Conservation (phyloP, 1,140 invertebrate species). For the Oncopodura yosiiana region DNA sequence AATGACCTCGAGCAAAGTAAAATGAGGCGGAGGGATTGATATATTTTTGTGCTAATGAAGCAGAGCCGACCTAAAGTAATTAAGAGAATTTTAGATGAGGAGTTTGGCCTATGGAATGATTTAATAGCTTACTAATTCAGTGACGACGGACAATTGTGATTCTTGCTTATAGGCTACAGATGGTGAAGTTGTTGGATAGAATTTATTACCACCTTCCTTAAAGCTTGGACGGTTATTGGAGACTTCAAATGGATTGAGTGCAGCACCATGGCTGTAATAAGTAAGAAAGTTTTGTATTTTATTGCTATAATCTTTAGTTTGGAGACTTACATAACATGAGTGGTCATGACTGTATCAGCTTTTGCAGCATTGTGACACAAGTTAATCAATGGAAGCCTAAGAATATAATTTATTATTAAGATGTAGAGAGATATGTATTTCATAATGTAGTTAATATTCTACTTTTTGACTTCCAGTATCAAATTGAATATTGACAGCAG, state of each 20-base stretch:
- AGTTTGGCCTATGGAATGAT: no score
- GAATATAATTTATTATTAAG: background rate
- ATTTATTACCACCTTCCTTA: conserved; percentile 15
- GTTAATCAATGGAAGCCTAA: conserved; percentile 8
- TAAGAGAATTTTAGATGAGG: no score
- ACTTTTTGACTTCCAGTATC: background rate
- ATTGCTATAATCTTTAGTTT: no score
- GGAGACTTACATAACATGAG: conserved; percentile 1
- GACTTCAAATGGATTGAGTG: conserved; percentile 13
- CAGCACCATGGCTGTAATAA: conserved; percentile 4
- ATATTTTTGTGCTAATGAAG: conserved; percentile 15
- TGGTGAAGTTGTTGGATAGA: conserved; percentile 11
- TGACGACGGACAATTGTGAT: conserved; percentile 7
- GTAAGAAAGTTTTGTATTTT: no score
- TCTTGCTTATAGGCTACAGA: conserved; percentile 12
- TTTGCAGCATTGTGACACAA: conserved; percentile 4
- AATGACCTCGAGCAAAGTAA: conserved; percentile 44
- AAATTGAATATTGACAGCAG: conserved; percentile 3
- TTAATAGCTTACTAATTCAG: conserved; percentile 5
- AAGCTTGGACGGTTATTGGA: conserved; percentile 28
- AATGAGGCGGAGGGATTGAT: conserved; percentile 20
- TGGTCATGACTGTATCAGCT: background rate
- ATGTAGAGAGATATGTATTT: background rate
- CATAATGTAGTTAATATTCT: background rate
- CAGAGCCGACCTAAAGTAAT: conserved; percentile 20